Evolutionary conservation across 2,888 invertebrate genomes (phyloP).

Genomic region (Neria commutata): DNA sequence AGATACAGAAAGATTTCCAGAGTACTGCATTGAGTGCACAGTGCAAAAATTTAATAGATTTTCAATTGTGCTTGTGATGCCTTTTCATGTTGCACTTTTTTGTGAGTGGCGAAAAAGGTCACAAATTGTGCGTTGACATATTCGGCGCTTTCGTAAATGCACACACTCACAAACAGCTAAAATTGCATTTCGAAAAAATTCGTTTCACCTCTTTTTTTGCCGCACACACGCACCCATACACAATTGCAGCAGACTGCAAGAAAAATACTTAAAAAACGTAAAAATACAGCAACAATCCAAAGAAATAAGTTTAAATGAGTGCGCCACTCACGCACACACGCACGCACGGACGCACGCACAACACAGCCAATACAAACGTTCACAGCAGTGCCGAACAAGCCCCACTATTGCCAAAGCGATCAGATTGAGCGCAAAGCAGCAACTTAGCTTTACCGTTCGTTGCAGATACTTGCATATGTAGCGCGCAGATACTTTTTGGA

Average conservation of each 20-base stretch:
- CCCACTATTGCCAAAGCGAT: not conserved
- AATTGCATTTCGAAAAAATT: no score
- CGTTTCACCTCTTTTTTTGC: constrained; percentile 50
- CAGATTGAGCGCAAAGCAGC: not conserved
- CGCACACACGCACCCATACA: constrained; percentile 27
- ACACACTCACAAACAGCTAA: no score
- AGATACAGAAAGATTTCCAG: no score
- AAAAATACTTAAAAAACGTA: constrained; percentile 43
- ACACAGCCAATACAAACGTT: constrained; percentile 14
- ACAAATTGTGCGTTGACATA: no score
- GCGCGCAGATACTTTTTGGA: constrained; percentile 28
- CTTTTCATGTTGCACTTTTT: no score
- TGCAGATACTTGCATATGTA: constrained; percentile 13
- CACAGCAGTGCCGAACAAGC: no score
- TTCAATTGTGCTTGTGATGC: no score
- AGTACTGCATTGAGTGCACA: no score
- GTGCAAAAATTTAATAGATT: no score
- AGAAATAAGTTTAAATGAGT: constrained; percentile 25
- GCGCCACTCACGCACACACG: constrained; percentile 18
- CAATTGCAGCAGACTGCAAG: not conserved
- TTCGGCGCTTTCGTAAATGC: no score
- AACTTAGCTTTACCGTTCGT: not conserved
- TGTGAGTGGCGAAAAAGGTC: no score
- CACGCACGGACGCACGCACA: constrained; percentile 37
- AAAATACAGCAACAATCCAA: constrained; percentile 43